Conservation (phyloP, 2,797 vertebrate genomes). For the Poecile montanus region DNA sequence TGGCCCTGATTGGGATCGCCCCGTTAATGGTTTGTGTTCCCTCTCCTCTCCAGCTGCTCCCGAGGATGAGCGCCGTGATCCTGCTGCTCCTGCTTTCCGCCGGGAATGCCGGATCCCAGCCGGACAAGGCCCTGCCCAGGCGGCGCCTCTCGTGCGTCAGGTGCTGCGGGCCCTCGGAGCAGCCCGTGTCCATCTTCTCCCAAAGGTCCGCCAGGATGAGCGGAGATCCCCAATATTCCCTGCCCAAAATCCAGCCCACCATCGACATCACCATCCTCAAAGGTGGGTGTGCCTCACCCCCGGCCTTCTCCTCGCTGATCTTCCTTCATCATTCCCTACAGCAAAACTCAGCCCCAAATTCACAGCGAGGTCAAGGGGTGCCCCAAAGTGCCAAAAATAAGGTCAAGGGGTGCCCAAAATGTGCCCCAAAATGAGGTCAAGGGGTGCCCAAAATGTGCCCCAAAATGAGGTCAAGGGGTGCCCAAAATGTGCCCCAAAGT, state of each 20-base stretch:
- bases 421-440: too few relatives aligned
- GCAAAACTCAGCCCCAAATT: not conserved
- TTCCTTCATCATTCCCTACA: fast-evolving
- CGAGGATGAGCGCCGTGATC: not conserved
- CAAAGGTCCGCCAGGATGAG: not conserved
- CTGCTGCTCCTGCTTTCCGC: not conserved
- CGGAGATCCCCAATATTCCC: not conserved
- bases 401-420: too few relatives aligned
- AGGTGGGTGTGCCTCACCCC: slow-evolving; percentile 68
- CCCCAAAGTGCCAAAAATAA: not conserved
- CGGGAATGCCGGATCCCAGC: fast-evolving
- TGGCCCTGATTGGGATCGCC: not conserved
- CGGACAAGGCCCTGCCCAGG: not conserved
- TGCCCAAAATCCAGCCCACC: slow-evolving; percentile 80
- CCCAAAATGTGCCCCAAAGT: too few relatives aligned
- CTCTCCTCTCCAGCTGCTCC: not conserved
- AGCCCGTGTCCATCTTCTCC: not conserved
- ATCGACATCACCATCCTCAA: slow-evolving; percentile 91
- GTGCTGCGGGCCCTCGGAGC: slow-evolving; percentile 76
- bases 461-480: too few relatives aligned
- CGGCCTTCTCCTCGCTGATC: not conserved
- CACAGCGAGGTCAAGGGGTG: not conserved
- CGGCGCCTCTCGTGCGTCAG: slow-evolving; percentile 63
- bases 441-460: too few relatives aligned
- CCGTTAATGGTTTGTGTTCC: not conserved